Percentiles rank a stretch among this genome's conserved stretches.
These are phyloP conservation scores for Alosa alosa DNA, from an alignment of 2,113 vertebrate genomes.

Conservation along the genomic window DNA sequence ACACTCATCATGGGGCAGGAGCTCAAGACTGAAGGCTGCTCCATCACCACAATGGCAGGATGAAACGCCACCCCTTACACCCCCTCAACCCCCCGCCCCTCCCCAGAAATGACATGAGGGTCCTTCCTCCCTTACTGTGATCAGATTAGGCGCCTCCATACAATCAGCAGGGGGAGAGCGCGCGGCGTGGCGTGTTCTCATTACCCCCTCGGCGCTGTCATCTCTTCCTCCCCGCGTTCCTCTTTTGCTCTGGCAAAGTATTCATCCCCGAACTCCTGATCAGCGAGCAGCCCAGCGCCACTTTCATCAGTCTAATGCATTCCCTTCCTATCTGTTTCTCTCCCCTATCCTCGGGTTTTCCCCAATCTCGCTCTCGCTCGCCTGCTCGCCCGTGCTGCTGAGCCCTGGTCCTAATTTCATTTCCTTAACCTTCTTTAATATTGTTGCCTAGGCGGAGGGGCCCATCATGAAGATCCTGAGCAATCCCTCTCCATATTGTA, in stretches of 20 bases:
- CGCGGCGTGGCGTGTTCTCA: constrained; percentile 46
- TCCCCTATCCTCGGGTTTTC: constrained; percentile 27
- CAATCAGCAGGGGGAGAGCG: constrained; percentile 38
- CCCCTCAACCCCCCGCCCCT: neutral
- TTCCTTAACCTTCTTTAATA: constrained; percentile 58
- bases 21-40: constrained; percentile 51
- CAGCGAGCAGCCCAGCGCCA: constrained; percentile 29
- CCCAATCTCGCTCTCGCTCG: constrained; percentile 21
- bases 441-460: constrained; percentile 44
- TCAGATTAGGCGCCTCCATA: constrained; percentile 53
- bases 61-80: neutral
- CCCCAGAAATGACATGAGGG: constrained; percentile 44
- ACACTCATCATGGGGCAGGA: constrained; percentile 50
- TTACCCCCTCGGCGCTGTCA: constrained; percentile 49
- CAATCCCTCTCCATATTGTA: constrained; percentile 56
- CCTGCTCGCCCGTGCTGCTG: constrained; percentile 20
- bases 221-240: constrained; percentile 27
- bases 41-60: constrained; percentile 45
- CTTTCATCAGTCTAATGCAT: constrained; percentile 63
- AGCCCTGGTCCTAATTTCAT: constrained; percentile 53
- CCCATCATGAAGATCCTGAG: constrained; percentile 44
- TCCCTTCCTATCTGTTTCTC: constrained; percentile 24
- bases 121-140: constrained; percentile 36
- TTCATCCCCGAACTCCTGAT: constrained; percentile 57
- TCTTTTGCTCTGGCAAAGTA: constrained; percentile 48